These are phyloP conservation scores for Tychaedon coryphoeus DNA, from an alignment of 2,113 vertebrate species.

Conservation along the genomic window DNA sequence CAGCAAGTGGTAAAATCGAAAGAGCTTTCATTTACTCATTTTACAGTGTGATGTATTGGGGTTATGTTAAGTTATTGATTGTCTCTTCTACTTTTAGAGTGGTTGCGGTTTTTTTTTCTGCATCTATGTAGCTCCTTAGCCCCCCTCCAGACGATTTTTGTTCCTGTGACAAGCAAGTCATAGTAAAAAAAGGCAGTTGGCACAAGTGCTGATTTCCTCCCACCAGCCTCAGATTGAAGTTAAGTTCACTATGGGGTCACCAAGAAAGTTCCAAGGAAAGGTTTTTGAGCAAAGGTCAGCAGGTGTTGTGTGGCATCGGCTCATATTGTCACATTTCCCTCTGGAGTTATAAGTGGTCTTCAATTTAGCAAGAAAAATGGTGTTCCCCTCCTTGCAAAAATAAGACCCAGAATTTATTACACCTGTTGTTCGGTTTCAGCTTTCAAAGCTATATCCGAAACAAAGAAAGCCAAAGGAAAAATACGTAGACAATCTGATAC, in stretches of 20 bases:
- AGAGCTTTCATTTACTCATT: not conserved
- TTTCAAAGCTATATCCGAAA: not conserved
- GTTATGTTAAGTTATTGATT: constrained; percentile 24
- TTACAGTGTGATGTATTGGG: not conserved
- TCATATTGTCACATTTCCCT: not conserved
- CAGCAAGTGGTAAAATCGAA: not conserved
- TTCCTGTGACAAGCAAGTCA: not conserved
- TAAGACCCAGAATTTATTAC: not conserved
- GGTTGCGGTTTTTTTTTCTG: not conserved
- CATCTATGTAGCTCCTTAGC: not conserved
- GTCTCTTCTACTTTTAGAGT: not conserved
- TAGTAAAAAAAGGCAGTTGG: not conserved
- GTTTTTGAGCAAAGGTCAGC: not conserved
- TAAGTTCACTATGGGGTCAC: not conserved
- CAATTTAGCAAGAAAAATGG: not conserved
- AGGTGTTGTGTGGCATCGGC: not conserved
- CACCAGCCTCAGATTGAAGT: not conserved
- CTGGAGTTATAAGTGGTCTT: not conserved
- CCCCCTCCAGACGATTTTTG: not conserved
- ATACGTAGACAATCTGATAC: not conserved
- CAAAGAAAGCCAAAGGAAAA: not conserved
- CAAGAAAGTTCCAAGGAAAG: not conserved
- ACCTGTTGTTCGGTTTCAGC: not conserved
- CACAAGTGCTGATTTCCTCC: not conserved
- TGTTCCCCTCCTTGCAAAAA: not conserved